Base-by-base conservation (phyloP, 2,797 vertebrate genomes). In the Propithecus perrieri region DNA sequence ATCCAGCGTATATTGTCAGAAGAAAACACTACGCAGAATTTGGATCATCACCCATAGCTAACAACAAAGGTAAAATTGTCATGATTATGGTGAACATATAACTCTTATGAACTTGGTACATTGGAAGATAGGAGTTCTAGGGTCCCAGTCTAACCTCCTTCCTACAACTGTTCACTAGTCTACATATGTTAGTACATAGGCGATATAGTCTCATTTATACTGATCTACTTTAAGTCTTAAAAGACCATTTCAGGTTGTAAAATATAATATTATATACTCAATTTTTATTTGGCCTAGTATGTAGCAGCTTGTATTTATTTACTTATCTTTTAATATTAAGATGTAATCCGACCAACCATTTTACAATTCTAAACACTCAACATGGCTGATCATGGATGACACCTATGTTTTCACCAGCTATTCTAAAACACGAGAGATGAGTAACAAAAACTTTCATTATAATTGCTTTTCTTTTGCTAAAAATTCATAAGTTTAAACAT, bases 401-500 rank as follows among this genome's bases (percentile, higher is more conserved):
- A 86, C 1, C 6, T 71, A 18, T 12, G 48, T 79, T 75, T 88
- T 79, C 38, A 38, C 9, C 59, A 33, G 26, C 2, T 83, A 43
- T 85, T 89, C 85, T 86, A 89, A 85, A 97, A 72, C 5, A 87
- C 35, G 3, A 71, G 3, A 79, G 4, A 75, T 80, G 14, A 72
- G 5, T 69, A 83, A 71, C 59, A 69, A 75, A 30, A 67, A 15
- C 11, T 50, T 71, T 79, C 18, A 17, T 65, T 57, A 38, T n/a
- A 38, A 88, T n/a, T 79, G n/a, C 24, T 55, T 91, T 86, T 28
- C 50, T 79, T 81, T 94, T 69, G 50, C 12, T 71, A 95, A 22
- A 11, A 83, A 85, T 88, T 92, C 48, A 17, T 71, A 53, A 83
- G 28, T 76, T 95, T 91, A 85, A 84, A 88, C 84, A 53, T 53